Evolutionary conservation across 2,888 invertebrate species (phyloP).

Genomic region (Orgyia antiqua): DNA sequence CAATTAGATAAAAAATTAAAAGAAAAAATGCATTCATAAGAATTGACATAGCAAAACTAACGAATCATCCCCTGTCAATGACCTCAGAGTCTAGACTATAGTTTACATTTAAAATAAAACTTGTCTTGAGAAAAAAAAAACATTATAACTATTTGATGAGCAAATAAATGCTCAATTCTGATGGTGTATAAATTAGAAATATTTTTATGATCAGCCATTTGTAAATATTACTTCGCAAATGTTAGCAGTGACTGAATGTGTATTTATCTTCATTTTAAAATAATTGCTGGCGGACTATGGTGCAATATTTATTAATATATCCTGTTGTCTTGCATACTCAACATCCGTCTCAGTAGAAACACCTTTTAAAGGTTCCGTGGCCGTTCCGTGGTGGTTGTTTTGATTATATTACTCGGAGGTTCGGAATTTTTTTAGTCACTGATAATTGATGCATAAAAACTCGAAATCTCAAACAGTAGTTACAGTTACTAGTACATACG

Average conservation of each 20-base stretch:
- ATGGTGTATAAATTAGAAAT: slow-evolving; percentile 34
- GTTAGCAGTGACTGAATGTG: slow-evolving; percentile 41
- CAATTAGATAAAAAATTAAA: slow-evolving; percentile 47
- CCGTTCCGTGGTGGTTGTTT: no score
- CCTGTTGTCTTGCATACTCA: no score
- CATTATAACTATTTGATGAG: slow-evolving; percentile 55
- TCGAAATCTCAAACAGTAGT: no score
- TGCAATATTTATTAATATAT: no score
- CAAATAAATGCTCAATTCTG: slow-evolving; percentile 49
- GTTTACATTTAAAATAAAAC: slow-evolving; percentile 35
- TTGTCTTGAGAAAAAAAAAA: slow-evolving; percentile 25
- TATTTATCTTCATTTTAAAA: slow-evolving; percentile 45
- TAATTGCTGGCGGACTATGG: slow-evolving; percentile 28
- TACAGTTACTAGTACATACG: no score
- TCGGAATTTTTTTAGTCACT: no score
- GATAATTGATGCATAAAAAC: no score
- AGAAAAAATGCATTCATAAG: slow-evolving; percentile 57
- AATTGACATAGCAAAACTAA: slow-evolving; percentile 50
- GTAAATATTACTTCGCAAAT: slow-evolving; percentile 51
- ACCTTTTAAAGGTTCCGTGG: no score
- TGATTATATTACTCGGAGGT: no score
- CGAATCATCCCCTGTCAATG: slow-evolving; percentile 73
- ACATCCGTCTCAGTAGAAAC: no score
- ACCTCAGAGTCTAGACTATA: slow-evolving; percentile 59
- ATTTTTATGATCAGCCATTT: slow-evolving; percentile 52